Base-by-base conservation (phyloP, 2,113 vertebrate species). In the Ptychochromis oligacanthus region DNA sequence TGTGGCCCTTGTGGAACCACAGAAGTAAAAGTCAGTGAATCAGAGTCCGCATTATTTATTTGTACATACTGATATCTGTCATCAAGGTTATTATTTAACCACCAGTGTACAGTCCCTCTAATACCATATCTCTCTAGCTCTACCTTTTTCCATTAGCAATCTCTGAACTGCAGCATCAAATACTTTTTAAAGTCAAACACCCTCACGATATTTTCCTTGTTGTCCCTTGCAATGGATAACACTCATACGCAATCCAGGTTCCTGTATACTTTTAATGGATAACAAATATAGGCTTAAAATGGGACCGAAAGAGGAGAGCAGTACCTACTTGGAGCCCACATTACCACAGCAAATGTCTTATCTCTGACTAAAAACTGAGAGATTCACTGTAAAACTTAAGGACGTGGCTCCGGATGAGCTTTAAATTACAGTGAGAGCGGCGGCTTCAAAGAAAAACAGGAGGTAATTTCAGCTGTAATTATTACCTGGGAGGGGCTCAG, bases 391-490 rank as follows among this genome's bases (percentile, higher is more conserved):
- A 11, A 49, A 70, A 49, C 28, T 14, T 49, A 72, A 72, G 43
- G 65, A 52, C 3, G 43, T 20, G 24, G 17, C 43, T 52, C 43
- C 24, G 17, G 43, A 70, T 70, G 43, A 46, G 65, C 34, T 75
- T 57, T 38, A 75, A 75, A 75, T 57, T 38, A 24, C 54, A 57
- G 34, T 8, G 72, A 40, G n/a, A 52, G 65, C 1, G 6, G 43
- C 26, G 20, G 17, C 43, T 75, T 57, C 3, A 4, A 34, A 75
- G 54, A 36, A 36, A 38, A 40, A 57, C 74, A 40, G 54, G 74
- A 75, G 49, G 72, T 56, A 56, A 75, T 75, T 75, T 75, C 52
- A 57, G 31, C 74, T 75, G n/a, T 75, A 75, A 57, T 75, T 75
- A 75, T 75, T 57, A 38, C 9, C 31, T 56, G n/a, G 72, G 72